Evolutionary conservation across 2,888 invertebrate genomes (phyloP), one percentile per base, ranked within the genome.

Genomic region (Chironomus riparius): DNA sequence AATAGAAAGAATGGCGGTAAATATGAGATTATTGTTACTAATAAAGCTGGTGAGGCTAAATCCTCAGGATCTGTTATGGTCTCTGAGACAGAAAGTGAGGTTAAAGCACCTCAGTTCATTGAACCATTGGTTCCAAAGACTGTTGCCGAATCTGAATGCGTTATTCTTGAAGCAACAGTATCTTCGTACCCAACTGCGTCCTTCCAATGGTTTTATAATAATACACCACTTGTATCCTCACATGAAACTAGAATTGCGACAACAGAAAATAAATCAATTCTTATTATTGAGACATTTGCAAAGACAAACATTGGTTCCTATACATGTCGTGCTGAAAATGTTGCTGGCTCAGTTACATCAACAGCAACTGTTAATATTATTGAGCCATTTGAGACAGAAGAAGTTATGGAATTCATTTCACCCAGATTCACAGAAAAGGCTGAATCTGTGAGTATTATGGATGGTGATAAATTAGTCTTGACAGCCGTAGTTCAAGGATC

Each of bases 281-380:
- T 95, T 21, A 85, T 93, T 78, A 90, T 95, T 77, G 89, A 90
- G 80, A 89, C 91, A 80, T 87, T 92, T 69, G 87, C 87, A 76
- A 86, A 88, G 77, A 90, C 92, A 81, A 88, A 88, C 79, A 85
- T 88, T 76, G 95, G 94, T 24, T 87, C 90, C 38, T 91, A 94
- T 80, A 94, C 93, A 21, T 95, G 95, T 80, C 88, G 93, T 80
- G 96, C 96, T 2, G 93, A 94, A 84, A 97, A 97, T 83, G 92
- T 92, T 71, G 92, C 90, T 70, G 97, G 97, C 10, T 93, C 93
- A 0, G 93, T 94, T 6, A 92, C 93, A n/a, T 92, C 91, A 79
- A 92, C 93, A 0, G 93, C 94, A 2, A 89, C 89, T 21, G 81
- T 94, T 4, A 87, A 88, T 79, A 83, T 91, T 22, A 81, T 89